Evolutionary conservation across 2,888 invertebrate species (phyloP).

Genomic region (Cheilosia urbana): DNA sequence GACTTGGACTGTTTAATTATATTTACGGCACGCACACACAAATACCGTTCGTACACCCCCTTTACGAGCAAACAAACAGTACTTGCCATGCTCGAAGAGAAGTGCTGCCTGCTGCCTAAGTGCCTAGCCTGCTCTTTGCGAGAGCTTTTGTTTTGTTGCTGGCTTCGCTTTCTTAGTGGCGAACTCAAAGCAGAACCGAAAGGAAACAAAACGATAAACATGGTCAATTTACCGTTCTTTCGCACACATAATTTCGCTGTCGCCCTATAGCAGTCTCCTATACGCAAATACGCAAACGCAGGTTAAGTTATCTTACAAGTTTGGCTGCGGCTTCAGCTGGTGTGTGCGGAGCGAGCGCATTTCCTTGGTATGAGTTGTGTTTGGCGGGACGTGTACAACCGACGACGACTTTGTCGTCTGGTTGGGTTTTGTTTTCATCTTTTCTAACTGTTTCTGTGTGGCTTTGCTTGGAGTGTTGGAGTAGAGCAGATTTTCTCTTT

Average conservation of each 20-base stretch:
- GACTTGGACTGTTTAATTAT: constrained; percentile 35
- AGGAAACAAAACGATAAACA: constrained; percentile 70
- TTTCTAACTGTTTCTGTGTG: not conserved
- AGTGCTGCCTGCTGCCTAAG: too few relatives aligned
- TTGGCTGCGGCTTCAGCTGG: too few relatives aligned
- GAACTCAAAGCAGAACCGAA: constrained; percentile 53
- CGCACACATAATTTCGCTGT: constrained; percentile 43
- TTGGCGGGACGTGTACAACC: not conserved
- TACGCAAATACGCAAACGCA: constrained; percentile 40
- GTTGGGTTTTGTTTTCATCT: constrained; percentile 3
- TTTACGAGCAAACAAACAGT: constrained; percentile 64
- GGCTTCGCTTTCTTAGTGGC: constrained; percentile 27
- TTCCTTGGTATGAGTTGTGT: constrained; percentile 16
- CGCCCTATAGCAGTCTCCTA: not conserved
- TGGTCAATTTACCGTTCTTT: constrained; percentile 72
- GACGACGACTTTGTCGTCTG: not conserved
- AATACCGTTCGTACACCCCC: constrained; percentile 57
- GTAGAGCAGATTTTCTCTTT: constrained; percentile 11
- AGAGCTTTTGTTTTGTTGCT: constrained; percentile 49
- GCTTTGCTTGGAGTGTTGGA: not conserved
- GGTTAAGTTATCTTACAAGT: constrained; percentile 30
- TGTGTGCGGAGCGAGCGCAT: not conserved
- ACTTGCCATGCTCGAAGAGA: constrained; percentile 39
- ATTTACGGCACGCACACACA: constrained; percentile 16
- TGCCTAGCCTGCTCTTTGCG: not conserved